Evolutionary conservation across 2,888 invertebrate species (phyloP).

Genomic region (Pachliopta kotzebuea): DNA sequence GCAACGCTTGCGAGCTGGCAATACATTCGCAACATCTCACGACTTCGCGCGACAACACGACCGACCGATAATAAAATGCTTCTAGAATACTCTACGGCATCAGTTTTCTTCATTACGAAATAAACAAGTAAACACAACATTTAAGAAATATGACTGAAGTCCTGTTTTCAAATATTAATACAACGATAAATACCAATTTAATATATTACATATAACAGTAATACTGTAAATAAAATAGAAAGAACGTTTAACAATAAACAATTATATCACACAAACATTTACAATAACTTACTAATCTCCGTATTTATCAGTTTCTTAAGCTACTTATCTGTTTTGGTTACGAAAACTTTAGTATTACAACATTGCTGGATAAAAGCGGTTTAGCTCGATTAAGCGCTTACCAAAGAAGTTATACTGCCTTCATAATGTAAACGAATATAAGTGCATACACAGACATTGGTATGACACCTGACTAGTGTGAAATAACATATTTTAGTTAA

Average conservation of each 20-base stretch:
- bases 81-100: constrained; percentile 36
- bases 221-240: too few relatives aligned
- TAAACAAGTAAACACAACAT: not conserved
- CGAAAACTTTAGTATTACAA: constrained; percentile 24
- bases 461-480: not conserved
- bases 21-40: constrained; percentile 33
- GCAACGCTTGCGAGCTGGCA: constrained; percentile 32
- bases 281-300: constrained; percentile 4
- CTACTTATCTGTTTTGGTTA: constrained; percentile 19
- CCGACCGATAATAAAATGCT: constrained; percentile 35
- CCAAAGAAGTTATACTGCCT: not conserved
- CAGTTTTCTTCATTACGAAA: constrained; percentile 20
- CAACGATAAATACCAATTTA: too few relatives aligned
- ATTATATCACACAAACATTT: not conserved
- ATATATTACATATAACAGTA: too few relatives aligned
- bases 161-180: too few relatives aligned
- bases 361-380: constrained; percentile 14
- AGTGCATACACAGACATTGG: not conserved
- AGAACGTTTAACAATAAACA: too few relatives aligned
- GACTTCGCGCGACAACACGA: constrained; percentile 28
- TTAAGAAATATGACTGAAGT: not conserved
- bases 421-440: constrained; percentile 8
- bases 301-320: constrained; percentile 8
- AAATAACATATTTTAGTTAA: not conserved
- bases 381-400: constrained; percentile 5